These are phyloP conservation scores for Mechanitis messenoides DNA, from an alignment of 2,888 invertebrate species.

Conservation along the genomic window DNA sequence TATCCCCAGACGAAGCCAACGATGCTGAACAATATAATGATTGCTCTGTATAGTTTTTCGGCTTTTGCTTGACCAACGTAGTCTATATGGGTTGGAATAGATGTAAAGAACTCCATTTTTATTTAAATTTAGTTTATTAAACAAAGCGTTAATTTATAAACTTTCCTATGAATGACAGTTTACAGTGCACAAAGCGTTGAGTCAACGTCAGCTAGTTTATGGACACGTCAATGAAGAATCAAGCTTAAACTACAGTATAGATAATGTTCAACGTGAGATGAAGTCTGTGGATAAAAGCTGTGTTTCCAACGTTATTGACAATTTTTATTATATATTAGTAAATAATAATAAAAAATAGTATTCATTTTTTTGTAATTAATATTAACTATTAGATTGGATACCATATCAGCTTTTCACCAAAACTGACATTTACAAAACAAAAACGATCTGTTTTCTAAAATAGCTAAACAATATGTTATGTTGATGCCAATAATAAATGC, in stretches of 20 bases:
- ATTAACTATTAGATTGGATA: too few species aligned
- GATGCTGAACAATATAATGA: slow-evolving; percentile 92
- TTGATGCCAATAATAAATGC: too few species aligned
- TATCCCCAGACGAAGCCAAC: slow-evolving; percentile 96
- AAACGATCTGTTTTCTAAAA: too few species aligned
- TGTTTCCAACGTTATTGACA: too few species aligned
- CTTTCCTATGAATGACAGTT: not conserved
- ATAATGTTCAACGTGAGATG: not conserved
- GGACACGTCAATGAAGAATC: slow-evolving; percentile 15
- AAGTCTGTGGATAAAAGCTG: too few species aligned
- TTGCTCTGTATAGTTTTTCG: slow-evolving; percentile 91
- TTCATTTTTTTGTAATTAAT: too few species aligned
- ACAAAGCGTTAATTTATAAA: not conserved
- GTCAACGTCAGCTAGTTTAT: not conserved
- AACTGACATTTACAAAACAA: too few species aligned
- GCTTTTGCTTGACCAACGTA: slow-evolving; percentile 94
- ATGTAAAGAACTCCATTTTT: slow-evolving; percentile 66
- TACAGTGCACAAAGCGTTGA: too few species aligned
- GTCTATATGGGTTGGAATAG: slow-evolving; percentile 78
- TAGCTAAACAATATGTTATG: too few species aligned
- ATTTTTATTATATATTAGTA: too few species aligned
- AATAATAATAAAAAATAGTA: too few species aligned
- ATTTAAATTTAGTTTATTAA: slow-evolving; percentile 8
- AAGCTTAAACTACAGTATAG: not conserved
- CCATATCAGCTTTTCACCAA: too few species aligned